Conservation (phyloP, 92 coral and sea anemone genomes). For the Montipora capitata region DNA sequence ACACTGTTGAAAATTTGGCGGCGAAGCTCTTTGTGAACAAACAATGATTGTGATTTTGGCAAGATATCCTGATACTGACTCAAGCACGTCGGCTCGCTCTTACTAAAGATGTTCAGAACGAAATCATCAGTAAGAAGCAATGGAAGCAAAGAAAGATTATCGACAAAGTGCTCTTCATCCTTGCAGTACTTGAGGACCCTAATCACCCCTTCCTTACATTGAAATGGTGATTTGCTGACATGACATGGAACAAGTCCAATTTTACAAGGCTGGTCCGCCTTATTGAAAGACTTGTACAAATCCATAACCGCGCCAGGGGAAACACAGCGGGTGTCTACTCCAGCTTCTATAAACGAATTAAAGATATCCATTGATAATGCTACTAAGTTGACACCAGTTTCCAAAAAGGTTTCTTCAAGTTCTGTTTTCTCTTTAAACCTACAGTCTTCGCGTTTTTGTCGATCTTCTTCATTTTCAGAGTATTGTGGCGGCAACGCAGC, state of each 20-base stretch:
- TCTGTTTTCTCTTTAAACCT: not conserved
- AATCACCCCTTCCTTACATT: slow-evolving; percentile 12
- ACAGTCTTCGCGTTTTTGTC: not conserved
- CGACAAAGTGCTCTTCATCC: slow-evolving; percentile 52
- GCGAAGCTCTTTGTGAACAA: slow-evolving; percentile 67
- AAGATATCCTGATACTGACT: slow-evolving; percentile 62
- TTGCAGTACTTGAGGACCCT: slow-evolving; percentile 80
- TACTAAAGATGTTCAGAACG: slow-evolving; percentile 50
- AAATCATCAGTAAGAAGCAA: slow-evolving; percentile 86
- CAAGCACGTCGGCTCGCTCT: slow-evolving; percentile 47
- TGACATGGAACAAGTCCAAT: slow-evolving; percentile 60
- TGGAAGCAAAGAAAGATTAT: slow-evolving; percentile 82
- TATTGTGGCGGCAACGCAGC: not conserved
- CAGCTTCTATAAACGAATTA: slow-evolving; percentile 20
- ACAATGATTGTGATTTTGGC: slow-evolving; percentile 61
- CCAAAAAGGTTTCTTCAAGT: slow-evolving; percentile 61
- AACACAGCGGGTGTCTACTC: slow-evolving; percentile 32
- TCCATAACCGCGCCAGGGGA: slow-evolving; percentile 66
- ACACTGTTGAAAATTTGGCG: slow-evolving; percentile 1
- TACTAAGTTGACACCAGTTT: slow-evolving; percentile 73
- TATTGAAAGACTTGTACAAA: slow-evolving; percentile 64
- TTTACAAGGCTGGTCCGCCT: slow-evolving; percentile 18
- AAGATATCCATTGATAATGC: slow-evolving; percentile 41
- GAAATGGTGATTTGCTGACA: slow-evolving; percentile 56
- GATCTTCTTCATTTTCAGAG: not conserved